Evolutionary conservation across 2,113 vertebrate species (phyloP), one percentile per base, ranked within the genome.

Genomic region (Saimiri boliviensis): DNA sequence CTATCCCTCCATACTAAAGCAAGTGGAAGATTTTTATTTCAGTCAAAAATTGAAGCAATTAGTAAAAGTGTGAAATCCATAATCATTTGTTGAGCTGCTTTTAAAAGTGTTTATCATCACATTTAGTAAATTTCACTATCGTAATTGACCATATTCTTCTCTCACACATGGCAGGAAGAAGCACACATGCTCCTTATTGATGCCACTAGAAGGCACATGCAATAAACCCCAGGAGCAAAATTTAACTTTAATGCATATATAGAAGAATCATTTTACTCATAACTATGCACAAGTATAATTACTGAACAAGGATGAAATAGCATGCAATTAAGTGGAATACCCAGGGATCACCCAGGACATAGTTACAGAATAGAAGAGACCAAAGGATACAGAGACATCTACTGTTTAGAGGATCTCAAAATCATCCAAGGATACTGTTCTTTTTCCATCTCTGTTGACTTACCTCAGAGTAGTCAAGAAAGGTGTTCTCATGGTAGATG

Each of bases 21-120:
- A 97, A 97, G 70, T 79, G 23, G 81, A 96, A 93, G 76, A 92
- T 97, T 97, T 96, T 97, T 96, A 96, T 97, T 97, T 97, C 95
- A 96, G 96, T 92, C 92, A 96, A 95, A 98, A 97, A 98, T 95
- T 97, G 96, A 97, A 98, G 97, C 96, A 98, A 98, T 98, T 98
- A 98, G 96, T 94, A 94, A 97, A 97, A 97, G 98, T 98, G 97
- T 98, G 97, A 98, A 98, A 97, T 95, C 95, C 90, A 97, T 98
- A 98, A 98, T 98, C 97, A 97, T 97, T 98, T 98, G 98, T 97
- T 98, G 97, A 97, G 96, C 96, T 98, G 93, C 89, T 97, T 97
- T 97, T 95, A 96, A 97, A 97, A 98, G 98, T 98, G 97, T 98
- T 98, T 97, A 97, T 97, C 96, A 98, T 97, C 97, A 97, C 98